phyloP scores from a whole-genome alignment of 2,113 vertebrate genomes.

The Etheostoma spectabile region DNA sequence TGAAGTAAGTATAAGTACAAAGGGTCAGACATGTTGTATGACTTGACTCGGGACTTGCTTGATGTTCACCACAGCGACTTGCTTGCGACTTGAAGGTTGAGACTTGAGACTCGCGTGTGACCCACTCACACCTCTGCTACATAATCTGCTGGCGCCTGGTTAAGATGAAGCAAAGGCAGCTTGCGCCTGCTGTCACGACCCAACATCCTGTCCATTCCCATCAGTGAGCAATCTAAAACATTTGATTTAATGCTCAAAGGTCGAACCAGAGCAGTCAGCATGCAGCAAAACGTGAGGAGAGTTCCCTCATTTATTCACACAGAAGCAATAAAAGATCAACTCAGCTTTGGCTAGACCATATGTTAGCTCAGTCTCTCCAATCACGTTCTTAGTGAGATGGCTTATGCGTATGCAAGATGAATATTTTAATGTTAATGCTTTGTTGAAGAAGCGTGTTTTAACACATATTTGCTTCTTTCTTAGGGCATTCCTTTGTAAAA shows the following conservation, averaged over 20 bases:
- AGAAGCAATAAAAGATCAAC: constrained; percentile 40
- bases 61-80: no score
- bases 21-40: no score
- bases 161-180: constrained; percentile 3
- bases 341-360: not conserved
- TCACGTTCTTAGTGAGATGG: constrained; percentile 1
- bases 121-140: no score
- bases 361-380: constrained; percentile 24
- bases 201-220: not conserved
- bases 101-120: no score
- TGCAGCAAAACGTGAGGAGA: not conserved
- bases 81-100: no score
- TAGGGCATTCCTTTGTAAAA: not conserved
- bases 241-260: constrained; percentile 29
- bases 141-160: not conserved
- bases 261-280: constrained; percentile 10
- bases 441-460: not conserved
- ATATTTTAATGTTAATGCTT: not conserved
- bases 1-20: no score
- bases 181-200: not conserved
- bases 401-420: not conserved
- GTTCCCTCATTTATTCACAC: constrained; percentile 11
- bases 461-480: not conserved
- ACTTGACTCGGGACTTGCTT: no score
- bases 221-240: constrained; percentile 11